phyloP scores from a whole-genome alignment of 2,797 vertebrate species.

The Gadopsis marmoratus region DNA sequence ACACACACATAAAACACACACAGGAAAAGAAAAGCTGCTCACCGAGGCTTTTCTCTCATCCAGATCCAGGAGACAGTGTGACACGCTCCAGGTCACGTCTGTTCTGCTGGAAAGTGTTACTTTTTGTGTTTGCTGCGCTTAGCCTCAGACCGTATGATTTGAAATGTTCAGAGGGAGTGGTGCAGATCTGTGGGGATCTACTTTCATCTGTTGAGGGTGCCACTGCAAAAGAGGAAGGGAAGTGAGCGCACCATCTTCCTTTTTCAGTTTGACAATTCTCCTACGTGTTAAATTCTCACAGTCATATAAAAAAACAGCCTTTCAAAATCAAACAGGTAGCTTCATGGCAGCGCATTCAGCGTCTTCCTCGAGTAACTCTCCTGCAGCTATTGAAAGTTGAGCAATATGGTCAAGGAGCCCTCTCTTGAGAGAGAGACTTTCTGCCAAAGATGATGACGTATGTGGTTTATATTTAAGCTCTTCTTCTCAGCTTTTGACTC shows the following conservation, averaged over 20 bases:
- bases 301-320: neutral
- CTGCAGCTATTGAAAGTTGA: constrained; percentile 20
- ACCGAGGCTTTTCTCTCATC: constrained; percentile 30
- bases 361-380: constrained; percentile 17
- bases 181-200: constrained; percentile 17
- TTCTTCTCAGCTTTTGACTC: constrained; percentile 8
- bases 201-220: constrained; percentile 17
- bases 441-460: constrained; percentile 21
- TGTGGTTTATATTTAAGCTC: constrained; percentile 17
- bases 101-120: constrained; percentile 45
- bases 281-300: neutral
- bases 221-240: constrained; percentile 37
- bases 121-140: constrained; percentile 46
- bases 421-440: constrained; percentile 26
- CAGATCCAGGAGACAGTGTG: constrained; percentile 60
- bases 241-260: constrained; percentile 48
- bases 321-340: constrained; percentile 2
- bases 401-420: constrained; percentile 11
- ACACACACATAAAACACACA: constrained; percentile 55
- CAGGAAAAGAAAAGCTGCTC: constrained; percentile 39
- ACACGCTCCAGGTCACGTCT: constrained; percentile 60
- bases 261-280: constrained; percentile 19
- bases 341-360: constrained; percentile 11
- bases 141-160: constrained; percentile 44
- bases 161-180: constrained; percentile 49